Base-by-base conservation (phyloP, 2,797 vertebrate genomes). In the Amazona ochrocephala region DNA sequence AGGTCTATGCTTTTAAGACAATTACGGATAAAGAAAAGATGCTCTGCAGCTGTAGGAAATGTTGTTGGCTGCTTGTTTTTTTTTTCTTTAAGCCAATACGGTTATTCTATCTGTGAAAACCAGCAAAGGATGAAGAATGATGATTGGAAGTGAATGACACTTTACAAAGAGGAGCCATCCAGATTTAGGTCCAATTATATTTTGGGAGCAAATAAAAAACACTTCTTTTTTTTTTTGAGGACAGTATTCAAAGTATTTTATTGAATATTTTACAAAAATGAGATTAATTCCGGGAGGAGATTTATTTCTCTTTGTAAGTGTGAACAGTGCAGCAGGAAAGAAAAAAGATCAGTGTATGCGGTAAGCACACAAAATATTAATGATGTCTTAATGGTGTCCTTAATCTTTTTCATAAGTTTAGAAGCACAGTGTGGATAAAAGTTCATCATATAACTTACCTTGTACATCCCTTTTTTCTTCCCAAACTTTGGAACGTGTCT, bases 301-400 rank as follows among this genome's bases (percentile, higher is more conserved):
- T 96, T 95, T 95, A 86, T 95, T 94, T 90, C 90, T 81, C 68
- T 96, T 92, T 92, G 37, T 61, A 91, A 96, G 34, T 70, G 84
- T 93, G 95, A 97, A 96, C 66, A 94, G 79, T 87, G 85, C 41
- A 77, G 83, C 72, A 81, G 65, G 47, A 91, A 93, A 70, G 61
- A 62, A 89, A 96, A 53, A 70, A 77, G 41, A 14, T 14, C 73
- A 34, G 54, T 65, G 78, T 94, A 92, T 90, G 87, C 73, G 72
- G 32, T 88, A 96, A 96, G 89, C 67, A 93, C 19, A 86, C 88
- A 77, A 97, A 97, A 97, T 96, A 96, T 91, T 97, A 97, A 97
- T 91, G 87, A 84, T 39, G 9, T 61, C 50, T 97, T 96, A 91
- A 92, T 84, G 86, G 78, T 66, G 64, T 75, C 91, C 92, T 92